Percentiles rank a stretch among this genome's conserved stretches.
Evolutionary conservation across 2,113 vertebrate genomes (phyloP).

Genomic region (Cromileptes altivelis): DNA sequence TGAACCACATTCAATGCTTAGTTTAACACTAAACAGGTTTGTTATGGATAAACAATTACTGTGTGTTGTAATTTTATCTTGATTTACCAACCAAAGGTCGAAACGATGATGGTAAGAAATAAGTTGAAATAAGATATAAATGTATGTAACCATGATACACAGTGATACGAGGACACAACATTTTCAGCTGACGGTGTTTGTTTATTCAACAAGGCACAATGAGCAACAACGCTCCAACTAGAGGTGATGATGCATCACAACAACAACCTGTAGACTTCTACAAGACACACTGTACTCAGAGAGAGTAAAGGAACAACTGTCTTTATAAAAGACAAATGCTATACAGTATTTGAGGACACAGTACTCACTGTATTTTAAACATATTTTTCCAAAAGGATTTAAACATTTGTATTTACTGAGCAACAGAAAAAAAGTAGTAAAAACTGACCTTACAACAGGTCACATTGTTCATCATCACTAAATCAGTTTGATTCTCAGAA

Average conservation of each 20-base stretch:
- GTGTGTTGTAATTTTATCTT: no score
- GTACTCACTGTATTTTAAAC: not conserved
- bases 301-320: constrained; percentile 39
- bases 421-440: not conserved
- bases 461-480: not conserved
- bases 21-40: not conserved
- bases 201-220: constrained; percentile 7
- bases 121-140: no score
- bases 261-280: constrained; percentile 43
- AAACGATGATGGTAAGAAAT: no score
- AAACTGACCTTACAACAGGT: constrained; percentile 40
- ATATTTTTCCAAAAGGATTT: not conserved
- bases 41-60: not conserved
- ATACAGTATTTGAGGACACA: constrained; percentile 2
- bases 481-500: not conserved
- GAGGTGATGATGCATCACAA: constrained; percentile 59
- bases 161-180: not conserved
- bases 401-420: not conserved
- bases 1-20: not conserved
- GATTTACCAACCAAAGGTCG: no score
- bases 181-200: not conserved
- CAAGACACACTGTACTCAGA: constrained; percentile 44
- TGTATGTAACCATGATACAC: not conserved
- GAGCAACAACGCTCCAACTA: not conserved
- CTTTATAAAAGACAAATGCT: constrained; percentile 49